Base-by-base conservation (phyloP, 53 echinoderm and acorn worm species). In the Paracentrotus lividus region DNA sequence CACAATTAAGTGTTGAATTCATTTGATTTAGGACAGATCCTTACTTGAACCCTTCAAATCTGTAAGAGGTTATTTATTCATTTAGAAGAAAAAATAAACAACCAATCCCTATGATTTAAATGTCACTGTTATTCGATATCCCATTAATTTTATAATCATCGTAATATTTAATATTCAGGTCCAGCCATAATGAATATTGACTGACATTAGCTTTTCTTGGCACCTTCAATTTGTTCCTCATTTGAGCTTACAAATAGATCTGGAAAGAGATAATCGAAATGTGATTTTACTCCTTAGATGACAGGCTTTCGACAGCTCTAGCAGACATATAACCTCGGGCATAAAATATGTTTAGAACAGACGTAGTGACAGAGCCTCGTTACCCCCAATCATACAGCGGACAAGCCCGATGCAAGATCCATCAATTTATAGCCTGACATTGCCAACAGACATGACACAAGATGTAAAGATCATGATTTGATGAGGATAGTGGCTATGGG, bases 341-440 rank as follows among this genome's bases (percentile, higher is more conserved):
- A 69, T 10, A 18, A 34, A 69, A 38, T 38, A 34, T 69, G 69
- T 38, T n/a, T 69, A 8, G 69, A 69, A 69, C 69, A 69, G 69
- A 69, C 69, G 69, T 69, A 69, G 69, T 38, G 69, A 69, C 69
- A 69, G 18, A 36, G 69, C 0, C 69, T 15, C 34, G 69, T 69
- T 69, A 69, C 69, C 69, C 69, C 34, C 2, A 69, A 69, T 69
- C 69, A 38, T 69, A 36, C 8, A 38, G 15, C 36, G 69, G 38
- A 69, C 16, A 69, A 38, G 34, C 69, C 69, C 16, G 34, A 38
- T 69, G 69, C 36, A 38, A 38, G 34, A 38, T n/a, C 34, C 69
- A 69, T 66, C 66, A 66, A 66, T 16, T 69, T 69, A 57, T n/a
- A 69, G 38, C 38, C 36, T 69, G 69, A 69, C 69, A 66, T 32